Evolutionary conservation across 2,888 invertebrate genomes (phyloP), one percentile per base, ranked within the genome.

Genomic region (Lepetodrilus schrolli): DNA sequence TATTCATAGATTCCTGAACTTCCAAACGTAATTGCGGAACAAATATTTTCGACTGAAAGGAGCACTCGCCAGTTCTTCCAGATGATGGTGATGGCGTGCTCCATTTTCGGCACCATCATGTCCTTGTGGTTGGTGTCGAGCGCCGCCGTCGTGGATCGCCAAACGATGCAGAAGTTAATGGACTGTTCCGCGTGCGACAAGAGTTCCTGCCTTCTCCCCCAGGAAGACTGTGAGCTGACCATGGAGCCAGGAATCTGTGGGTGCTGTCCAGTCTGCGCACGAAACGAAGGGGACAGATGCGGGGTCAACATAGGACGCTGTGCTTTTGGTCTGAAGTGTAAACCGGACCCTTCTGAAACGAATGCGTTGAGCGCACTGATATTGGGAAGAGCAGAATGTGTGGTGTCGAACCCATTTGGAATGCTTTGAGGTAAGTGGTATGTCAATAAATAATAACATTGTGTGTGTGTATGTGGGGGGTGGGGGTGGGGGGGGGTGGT

Each of bases 261-360:
- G 8, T 72, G 72, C 36, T 72, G 72, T 48, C 66, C 48, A 17
- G 65, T 72, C 66, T 72, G 72, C 36, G 72, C 72, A 17, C 48
- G 48, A 4, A 21, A n/a, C 2, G 48, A 38, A 7, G 72, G 72
- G 2, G 26, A 36, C 21, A 36, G 26, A 21, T 72, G 72, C n/a
- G 72, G 72, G 7, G 58, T 72, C 20, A 30, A 65, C 13, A 37
- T 37, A 13, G 72, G 72, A 20, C 65, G 72, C n/a, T 72, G 72
- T 48, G 66, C 26, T 13, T 20, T 34, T 7, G 65, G 65, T 7
- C 48, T 65, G 17, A 37, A 66, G 30, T 72, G 72, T 34, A 37
- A 20, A 7, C 72, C 72, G 17, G 47, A 30, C 23, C 38, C 47
- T 3, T 13, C 48, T 10, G 72, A 65, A 4, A 38, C 38, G 1